Evolutionary conservation across 2,797 vertebrate genomes (phyloP).

Genomic region (Neostethus bicornis): DNA sequence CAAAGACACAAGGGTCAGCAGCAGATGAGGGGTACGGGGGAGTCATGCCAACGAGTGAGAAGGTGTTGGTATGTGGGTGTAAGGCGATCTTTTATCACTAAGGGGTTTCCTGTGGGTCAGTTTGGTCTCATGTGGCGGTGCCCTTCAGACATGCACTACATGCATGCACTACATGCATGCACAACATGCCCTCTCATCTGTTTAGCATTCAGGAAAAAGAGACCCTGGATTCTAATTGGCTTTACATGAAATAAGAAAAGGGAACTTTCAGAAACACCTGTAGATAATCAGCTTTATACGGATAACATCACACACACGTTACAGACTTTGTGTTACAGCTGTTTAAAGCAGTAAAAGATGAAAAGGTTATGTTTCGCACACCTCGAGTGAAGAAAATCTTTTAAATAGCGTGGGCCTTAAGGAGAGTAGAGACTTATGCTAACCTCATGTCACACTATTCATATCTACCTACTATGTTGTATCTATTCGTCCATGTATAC

Average conservation of each 20-base stretch:
- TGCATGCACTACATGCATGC: constrained; percentile 17
- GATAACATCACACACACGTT: constrained; percentile 11
- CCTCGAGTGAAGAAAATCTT: constrained; percentile 13
- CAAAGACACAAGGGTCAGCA: constrained; percentile 24
- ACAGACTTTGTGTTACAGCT: constrained; percentile 10
- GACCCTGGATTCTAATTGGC: neutral
- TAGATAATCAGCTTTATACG: constrained; percentile 7
- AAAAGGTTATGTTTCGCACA: constrained; percentile 36
- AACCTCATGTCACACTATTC: neutral
- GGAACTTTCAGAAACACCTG: too few relatives aligned
- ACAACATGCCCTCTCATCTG: constrained; percentile 15
- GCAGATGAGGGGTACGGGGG: constrained; percentile 1
- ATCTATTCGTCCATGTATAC: too few relatives aligned
- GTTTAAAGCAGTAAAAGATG: constrained; percentile 25
- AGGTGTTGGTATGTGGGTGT: constrained; percentile 21
- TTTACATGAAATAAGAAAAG: too few relatives aligned
- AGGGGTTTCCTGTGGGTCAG: constrained; percentile 50
- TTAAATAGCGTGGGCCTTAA: neutral
- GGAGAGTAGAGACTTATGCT: neutral
- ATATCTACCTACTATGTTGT: too few relatives aligned
- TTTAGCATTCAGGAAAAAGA: constrained; percentile 7
- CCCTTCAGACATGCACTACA: constrained; percentile 25
- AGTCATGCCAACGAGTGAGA: neutral
- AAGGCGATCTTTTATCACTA: constrained; percentile 39
- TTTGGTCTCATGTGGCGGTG: constrained; percentile 37